Evolutionary conservation across 2,113 vertebrate genomes (phyloP), one percentile per base, ranked within the genome.

Genomic region (Muntiacus muntjak): DNA sequence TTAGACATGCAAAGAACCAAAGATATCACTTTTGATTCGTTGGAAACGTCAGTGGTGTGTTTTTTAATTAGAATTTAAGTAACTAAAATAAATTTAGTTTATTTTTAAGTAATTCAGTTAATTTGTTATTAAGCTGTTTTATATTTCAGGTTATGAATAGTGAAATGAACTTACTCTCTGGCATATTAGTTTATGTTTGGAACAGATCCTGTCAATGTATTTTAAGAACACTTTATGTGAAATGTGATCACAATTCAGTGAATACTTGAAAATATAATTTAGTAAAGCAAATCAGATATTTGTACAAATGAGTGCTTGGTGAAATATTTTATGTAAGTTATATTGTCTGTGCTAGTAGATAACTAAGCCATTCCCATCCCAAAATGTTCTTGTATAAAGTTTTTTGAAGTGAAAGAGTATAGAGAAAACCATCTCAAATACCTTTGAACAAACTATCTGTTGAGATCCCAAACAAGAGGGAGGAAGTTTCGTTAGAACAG

Each of bases 211-310:
- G 4, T 78, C 9, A 17, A 8, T 94, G 21, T 64, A 57, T 83
- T 90, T 95, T 91, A 71, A 45, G 86, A 92, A 64, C 15, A 81
- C 58, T 78, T 10, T 6, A 91, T 76, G 4, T 36, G 83, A 96
- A 94, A 85, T 95, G 15, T 82, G 33, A 97, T 47, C 16, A 95
- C 13, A 95, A 21, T 36, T 67, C 26, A 87, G 17, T 88, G 50
- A 87, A 23, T 87, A 40, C 95, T 95, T 98, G 43, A 90, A 84
- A 91, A 78, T 91, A 89, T 47, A 82, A 87, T 86, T 96, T 76
- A 94, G 54, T 92, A 87, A 97, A 82, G 43, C 79, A 92, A 91
- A 79, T 96, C 2, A 21, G 10, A 54, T 84, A 10, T 93, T 96
- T 47, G 4, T 85, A 71, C 8, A 23, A 86, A 50, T 26, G 17